phyloP scores from a whole-genome alignment of 1,140 invertebrate genomes.

The Coelopa frigida region DNA sequence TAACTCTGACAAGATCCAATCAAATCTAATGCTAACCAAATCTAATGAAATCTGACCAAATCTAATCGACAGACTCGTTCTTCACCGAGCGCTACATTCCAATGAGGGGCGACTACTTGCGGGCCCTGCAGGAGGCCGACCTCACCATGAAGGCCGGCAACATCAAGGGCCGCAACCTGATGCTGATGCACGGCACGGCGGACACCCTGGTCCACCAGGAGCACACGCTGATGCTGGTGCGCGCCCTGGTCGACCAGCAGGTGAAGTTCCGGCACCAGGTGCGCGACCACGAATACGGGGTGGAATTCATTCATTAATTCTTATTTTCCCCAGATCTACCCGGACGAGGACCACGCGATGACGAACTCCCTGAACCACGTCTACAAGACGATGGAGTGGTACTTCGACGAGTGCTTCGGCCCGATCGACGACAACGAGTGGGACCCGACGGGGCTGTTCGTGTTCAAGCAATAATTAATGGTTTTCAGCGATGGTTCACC shows the following conservation, averaged over 20 bases:
- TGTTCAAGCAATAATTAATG: constrained; percentile 45
- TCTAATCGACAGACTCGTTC: constrained; percentile 68
- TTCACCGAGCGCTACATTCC: constrained; percentile 78
- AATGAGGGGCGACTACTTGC: constrained; percentile 56
- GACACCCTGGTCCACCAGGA: constrained; percentile 77
- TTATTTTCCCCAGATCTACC: constrained; percentile 60
- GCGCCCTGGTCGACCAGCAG: constrained; percentile 62
- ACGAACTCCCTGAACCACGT: constrained; percentile 63
- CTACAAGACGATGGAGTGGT: constrained; percentile 75
- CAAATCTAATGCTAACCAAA: not conserved
- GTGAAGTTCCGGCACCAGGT: constrained; percentile 75
- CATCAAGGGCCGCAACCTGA: constrained; percentile 53
- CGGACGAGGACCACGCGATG: constrained; percentile 73
- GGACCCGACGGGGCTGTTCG: constrained; percentile 49
- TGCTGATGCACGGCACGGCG: constrained; percentile 70
- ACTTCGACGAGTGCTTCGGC: constrained; percentile 75
- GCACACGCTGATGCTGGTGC: constrained; percentile 73
- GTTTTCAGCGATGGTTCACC: constrained; percentile 41
- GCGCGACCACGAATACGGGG: constrained; percentile 17
- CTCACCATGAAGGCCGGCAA: constrained; percentile 63
- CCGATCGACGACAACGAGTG: constrained; percentile 63
- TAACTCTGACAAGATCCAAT: not conserved
- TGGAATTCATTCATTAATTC: not conserved
- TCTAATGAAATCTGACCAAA: not conserved
- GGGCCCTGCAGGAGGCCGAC: constrained; percentile 66